Evolutionary conservation across 2,888 invertebrate species (phyloP).

Genomic region (Cephus nigrinus): DNA sequence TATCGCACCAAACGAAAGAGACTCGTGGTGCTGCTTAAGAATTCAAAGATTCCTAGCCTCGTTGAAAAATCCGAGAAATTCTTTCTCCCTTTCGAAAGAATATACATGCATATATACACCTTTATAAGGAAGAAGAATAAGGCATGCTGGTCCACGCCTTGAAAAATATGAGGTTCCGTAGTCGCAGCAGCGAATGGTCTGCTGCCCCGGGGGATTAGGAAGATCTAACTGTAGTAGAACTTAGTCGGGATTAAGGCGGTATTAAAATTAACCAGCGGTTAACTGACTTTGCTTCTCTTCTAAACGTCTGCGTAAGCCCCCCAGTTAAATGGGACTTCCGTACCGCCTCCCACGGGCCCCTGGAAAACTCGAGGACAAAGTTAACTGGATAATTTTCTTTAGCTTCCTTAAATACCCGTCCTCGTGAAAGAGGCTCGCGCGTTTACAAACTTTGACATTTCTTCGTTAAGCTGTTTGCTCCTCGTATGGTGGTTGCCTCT

Average conservation of each 20-base stretch:
- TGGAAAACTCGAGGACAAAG: constrained; percentile 41
- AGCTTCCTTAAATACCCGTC: constrained; percentile 33
- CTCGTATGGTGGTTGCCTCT: constrained; percentile 20
- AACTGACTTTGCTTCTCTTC: constrained; percentile 1
- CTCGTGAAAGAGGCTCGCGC: constrained; percentile 31
- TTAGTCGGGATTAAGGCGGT: constrained; percentile 35
- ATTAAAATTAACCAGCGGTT: constrained; percentile 31
- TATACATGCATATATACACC: too few relatives aligned
- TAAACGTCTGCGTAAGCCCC: not conserved
- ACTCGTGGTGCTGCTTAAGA: not conserved
- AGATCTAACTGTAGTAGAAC: constrained; percentile 42
- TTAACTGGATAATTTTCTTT: constrained; percentile 60
- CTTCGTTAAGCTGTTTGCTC: constrained; percentile 37
- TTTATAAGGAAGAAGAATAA: too few relatives aligned
- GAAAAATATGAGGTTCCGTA: not conserved
- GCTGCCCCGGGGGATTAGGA: constrained; percentile 28
- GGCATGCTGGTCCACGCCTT: constrained; percentile 1
- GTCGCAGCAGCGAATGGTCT: not conserved
- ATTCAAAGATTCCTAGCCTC: not conserved
- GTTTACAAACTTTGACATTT: constrained; percentile 57
- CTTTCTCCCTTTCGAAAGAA: not conserved
- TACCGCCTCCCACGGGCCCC: constrained; percentile 1
- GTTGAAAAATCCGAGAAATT: not conserved
- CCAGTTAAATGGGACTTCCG: not conserved
- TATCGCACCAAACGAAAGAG: not conserved